Percentiles rank a stretch among this genome's conserved stretches.
Conservation (phyloP, 2,113 vertebrate species). For the Gymnarchus niloticus region DNA sequence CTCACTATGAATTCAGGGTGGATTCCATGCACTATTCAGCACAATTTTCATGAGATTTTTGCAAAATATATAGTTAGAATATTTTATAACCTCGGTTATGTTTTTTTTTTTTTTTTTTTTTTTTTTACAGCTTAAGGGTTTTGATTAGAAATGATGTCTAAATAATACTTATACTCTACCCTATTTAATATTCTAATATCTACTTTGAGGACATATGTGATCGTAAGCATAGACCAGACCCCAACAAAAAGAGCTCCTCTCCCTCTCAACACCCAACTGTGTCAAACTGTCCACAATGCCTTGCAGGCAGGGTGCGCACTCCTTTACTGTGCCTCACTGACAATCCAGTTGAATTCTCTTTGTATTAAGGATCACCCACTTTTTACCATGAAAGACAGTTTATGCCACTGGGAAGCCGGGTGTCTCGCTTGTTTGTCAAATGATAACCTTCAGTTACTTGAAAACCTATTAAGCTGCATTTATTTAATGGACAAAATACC, state of each 20-base stretch:
- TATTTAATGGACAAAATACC: too few relatives aligned
- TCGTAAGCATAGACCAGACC: neutral
- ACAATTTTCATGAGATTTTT: neutral
- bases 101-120: neutral
- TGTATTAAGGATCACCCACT: neutral
- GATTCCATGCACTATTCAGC: too few relatives aligned
- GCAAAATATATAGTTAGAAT: neutral
- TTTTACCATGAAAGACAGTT: neutral
- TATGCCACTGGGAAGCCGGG: neutral
- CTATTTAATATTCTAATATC: neutral
- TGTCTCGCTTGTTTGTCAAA: too few relatives aligned
- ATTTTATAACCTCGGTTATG: neutral
- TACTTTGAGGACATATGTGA: neutral
- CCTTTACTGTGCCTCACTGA: neutral
- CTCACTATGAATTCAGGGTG: neutral
- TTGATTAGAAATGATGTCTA: neutral
- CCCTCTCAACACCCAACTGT: neutral
- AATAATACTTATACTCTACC: neutral
- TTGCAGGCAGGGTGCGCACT: neutral
- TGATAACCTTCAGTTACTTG: too few relatives aligned
- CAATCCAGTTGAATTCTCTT: neutral
- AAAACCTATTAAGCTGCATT: too few relatives aligned
- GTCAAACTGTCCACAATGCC: neutral
- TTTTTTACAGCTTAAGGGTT: neutral
- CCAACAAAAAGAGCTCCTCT: neutral